Conservation (phyloP, 2,113 vertebrate species). For the Dasyprocta punctata region DNA sequence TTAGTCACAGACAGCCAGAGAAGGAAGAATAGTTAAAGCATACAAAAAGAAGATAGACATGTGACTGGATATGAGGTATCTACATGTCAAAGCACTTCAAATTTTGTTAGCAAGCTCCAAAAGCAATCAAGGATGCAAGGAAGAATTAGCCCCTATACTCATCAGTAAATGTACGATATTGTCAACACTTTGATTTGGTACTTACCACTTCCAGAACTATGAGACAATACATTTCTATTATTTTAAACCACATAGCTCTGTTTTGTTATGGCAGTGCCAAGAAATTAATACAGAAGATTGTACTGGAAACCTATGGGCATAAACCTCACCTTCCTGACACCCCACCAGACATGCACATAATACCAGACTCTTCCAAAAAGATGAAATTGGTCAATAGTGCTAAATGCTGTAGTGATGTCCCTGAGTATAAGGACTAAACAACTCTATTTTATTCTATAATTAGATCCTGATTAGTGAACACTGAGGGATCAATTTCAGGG, state of each 20-base stretch:
- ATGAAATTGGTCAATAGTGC: neutral
- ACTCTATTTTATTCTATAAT: neutral
- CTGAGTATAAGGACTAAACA: neutral
- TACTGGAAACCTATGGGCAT: neutral
- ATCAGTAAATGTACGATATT: neutral
- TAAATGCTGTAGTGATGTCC: neutral
- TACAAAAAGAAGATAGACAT: neutral
- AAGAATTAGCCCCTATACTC: neutral
- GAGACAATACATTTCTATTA: neutral
- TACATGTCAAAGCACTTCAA: neutral
- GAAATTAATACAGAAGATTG: neutral
- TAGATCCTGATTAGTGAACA: neutral
- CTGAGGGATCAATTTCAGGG: neutral
- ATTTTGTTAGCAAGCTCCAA: neutral
- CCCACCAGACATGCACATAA: rapidly evolving
- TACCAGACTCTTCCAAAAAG: neutral
- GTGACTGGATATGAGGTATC: neutral
- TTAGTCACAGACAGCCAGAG: neutral
- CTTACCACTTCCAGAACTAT: neutral
- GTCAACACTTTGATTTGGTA: neutral
- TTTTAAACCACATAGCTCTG: neutral
- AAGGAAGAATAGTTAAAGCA: neutral
- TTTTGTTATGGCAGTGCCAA: neutral
- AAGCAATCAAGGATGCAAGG: neutral
- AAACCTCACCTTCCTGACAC: neutral